These are phyloP conservation scores for Clivina fossor DNA, from an alignment of 2,888 invertebrate genomes.

Conservation along the genomic window DNA sequence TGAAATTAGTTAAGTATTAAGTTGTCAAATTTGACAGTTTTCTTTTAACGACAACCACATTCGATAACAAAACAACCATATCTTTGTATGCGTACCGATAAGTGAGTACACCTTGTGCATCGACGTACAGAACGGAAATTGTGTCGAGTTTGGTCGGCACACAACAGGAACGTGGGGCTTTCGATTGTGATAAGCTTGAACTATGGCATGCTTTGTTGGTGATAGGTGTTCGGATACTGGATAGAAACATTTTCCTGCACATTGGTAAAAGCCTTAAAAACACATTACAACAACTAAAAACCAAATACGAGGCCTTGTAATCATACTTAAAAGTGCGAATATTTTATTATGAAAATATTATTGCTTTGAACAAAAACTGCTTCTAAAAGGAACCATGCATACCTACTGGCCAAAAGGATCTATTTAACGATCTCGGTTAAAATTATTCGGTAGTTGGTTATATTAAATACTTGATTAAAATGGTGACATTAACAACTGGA, in stretches of 20 bases:
- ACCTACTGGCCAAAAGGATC: too few species aligned
- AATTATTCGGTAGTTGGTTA: too few species aligned
- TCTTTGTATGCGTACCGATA: conserved; percentile 66
- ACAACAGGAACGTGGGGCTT: conserved; percentile 57
- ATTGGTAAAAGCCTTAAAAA: conserved; percentile 59
- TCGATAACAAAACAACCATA: conserved; percentile 67
- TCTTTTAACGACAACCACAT: conserved; percentile 67
- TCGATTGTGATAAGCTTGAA: conserved; percentile 52
- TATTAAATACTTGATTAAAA: too few species aligned
- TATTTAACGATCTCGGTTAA: too few species aligned
- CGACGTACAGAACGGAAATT: conserved; percentile 64
- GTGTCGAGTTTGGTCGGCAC: conserved; percentile 65
- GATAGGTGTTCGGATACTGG: conserved; percentile 59
- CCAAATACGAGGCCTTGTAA: too few species aligned
- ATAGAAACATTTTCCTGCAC: conserved; percentile 59
- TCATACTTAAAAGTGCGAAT: too few species aligned
- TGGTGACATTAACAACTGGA: too few species aligned
- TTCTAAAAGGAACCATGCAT: too few species aligned
- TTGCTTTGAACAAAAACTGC: too few species aligned
- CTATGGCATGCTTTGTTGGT: conserved; percentile 59
- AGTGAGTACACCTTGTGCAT: conserved; percentile 60
- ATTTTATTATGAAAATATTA: too few species aligned
- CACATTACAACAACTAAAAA: too few species aligned
- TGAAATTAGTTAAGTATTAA: too few species aligned
- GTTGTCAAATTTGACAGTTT: conserved; percentile 7